Percentiles rank a stretch among this genome's conserved stretches.
Conservation (phyloP, 2,113 vertebrate species). For the Misgurnus anguillicaudatus region DNA sequence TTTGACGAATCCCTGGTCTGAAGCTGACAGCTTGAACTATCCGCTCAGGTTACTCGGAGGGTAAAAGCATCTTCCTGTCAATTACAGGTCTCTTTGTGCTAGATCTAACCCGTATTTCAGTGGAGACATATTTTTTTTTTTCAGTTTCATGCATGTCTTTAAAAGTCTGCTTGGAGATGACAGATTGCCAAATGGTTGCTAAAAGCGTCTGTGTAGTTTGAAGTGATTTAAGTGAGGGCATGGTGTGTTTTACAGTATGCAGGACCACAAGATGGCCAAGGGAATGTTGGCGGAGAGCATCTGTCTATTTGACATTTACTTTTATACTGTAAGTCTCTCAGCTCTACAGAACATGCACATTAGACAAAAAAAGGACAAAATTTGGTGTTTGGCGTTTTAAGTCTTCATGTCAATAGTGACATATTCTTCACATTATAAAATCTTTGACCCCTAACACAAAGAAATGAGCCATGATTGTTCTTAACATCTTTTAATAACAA, state of each 20-base stretch:
- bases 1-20: constrained; percentile 20
- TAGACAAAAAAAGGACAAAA: not conserved
- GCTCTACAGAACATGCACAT: not conserved
- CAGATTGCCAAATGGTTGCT: constrained; percentile 23
- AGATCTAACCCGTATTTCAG: constrained; percentile 34
- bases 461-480: constrained; percentile 28
- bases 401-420: constrained; percentile 10
- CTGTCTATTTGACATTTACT: not conserved
- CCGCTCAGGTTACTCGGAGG: constrained; percentile 43
- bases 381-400: constrained; percentile 6
- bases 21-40: constrained; percentile 53
- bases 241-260: not conserved
- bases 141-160: constrained; percentile 36
- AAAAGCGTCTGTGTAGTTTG: constrained; percentile 17
- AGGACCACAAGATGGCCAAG: not conserved
- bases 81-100: constrained; percentile 5
- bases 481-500: constrained; percentile 21
- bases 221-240: constrained; percentile 12
- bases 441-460: not conserved
- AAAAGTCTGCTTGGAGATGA: constrained; percentile 39
- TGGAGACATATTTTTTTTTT: constrained; percentile 27
- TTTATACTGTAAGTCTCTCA: not conserved
- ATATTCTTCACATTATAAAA: constrained; percentile 19
- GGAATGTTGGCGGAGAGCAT: not conserved
- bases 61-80: constrained; percentile 45